These are phyloP conservation scores for Drosophila eugracilis DNA, from an alignment of 1,140 invertebrate genomes.

Conservation along the genomic window DNA sequence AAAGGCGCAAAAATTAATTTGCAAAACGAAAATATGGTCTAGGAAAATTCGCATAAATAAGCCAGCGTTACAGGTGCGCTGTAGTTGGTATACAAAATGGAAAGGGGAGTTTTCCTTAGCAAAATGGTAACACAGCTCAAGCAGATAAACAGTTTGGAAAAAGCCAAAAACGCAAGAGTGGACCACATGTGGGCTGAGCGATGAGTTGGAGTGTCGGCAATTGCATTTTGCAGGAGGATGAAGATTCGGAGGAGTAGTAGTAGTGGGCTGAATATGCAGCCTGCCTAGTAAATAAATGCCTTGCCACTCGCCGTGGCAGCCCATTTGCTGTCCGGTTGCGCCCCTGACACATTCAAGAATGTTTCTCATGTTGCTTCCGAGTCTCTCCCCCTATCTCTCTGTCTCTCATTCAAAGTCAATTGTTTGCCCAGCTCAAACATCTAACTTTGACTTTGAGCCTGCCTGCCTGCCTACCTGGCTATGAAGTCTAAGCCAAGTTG, in stretches of 20 bases:
- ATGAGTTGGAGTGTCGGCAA: conserved; percentile 31
- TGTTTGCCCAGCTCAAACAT: conserved; percentile 66
- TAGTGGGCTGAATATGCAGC: conserved; percentile 20
- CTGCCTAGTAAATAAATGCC: conserved; percentile 45
- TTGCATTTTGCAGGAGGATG: conserved; percentile 17
- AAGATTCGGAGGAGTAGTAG: neutral
- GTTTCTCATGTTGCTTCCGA: conserved; percentile 45
- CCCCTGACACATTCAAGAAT: conserved; percentile 62
- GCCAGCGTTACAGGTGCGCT: conserved; percentile 48
- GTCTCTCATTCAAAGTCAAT: conserved; percentile 35
- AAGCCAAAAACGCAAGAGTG: conserved; percentile 44
- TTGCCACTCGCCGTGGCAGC: conserved; percentile 34
- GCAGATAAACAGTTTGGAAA: conserved; percentile 79
- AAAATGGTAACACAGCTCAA: conserved; percentile 58
- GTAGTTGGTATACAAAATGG: conserved; percentile 40
- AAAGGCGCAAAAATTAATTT: conserved; percentile 66
- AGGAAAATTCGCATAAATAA: conserved; percentile 39
- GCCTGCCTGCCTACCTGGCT: too few species aligned
- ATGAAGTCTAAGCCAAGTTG: conserved; percentile 10
- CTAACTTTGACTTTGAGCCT: conserved; percentile 42
- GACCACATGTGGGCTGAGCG: conserved; percentile 68
- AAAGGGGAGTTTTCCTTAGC: conserved; percentile 35
- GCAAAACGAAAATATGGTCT: conserved; percentile 52
- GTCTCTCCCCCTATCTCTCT: too few species aligned
- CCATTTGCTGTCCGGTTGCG: conserved; percentile 36